Base-by-base conservation (phyloP, 2,888 invertebrate species). In the Dascillus cervinus region DNA sequence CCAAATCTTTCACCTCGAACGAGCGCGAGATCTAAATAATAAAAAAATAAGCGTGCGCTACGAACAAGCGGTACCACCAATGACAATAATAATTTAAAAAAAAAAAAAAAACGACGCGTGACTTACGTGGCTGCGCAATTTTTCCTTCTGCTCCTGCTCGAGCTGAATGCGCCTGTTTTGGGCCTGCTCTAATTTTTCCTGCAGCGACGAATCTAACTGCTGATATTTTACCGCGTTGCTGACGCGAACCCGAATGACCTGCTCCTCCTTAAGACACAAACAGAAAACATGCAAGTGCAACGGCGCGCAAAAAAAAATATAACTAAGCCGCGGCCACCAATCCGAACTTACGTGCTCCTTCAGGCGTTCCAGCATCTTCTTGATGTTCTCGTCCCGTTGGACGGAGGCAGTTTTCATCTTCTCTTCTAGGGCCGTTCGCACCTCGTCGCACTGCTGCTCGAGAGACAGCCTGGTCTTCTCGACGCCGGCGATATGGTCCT, bases 281-380 rank as follows among this genome's bases (percentile, higher is more conserved):
- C 17, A 17, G 8, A 17, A 17, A n/a, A n/a, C n/a, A n/a, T n/a
- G n/a, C n/a, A n/a, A n/a, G n/a, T n/a, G n/a, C n/a, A n/a, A n/a
- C n/a, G n/a, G n/a, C n/a, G n/a, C n/a, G n/a, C n/a, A n/a, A n/a
- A n/a, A n/a, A n/a, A n/a, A n/a, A n/a, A n/a, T n/a, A n/a, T n/a
- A n/a, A n/a, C n/a, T n/a, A n/a, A n/a, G n/a, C n/a, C n/a, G n/a
- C n/a, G n/a, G n/a, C n/a, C n/a, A n/a, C n/a, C n/a, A n/a, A n/a
- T n/a, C n/a, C n/a, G n/a, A n/a, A 69, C 84, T 79, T 62, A 92
- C 92, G 66, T 92, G 92, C 65, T 91, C 89, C 66, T 86, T 86
- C 39, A 92, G 80, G 49, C 89, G 82, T 50, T 89, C 88, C 51
- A 89, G 70, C 81, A 91, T 87, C 66, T 85, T 88, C 69, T 86